These are phyloP conservation scores for Hirtodrosophila alboralis DNA, from an alignment of 2,888 invertebrate genomes.

Conservation along the genomic window DNA sequence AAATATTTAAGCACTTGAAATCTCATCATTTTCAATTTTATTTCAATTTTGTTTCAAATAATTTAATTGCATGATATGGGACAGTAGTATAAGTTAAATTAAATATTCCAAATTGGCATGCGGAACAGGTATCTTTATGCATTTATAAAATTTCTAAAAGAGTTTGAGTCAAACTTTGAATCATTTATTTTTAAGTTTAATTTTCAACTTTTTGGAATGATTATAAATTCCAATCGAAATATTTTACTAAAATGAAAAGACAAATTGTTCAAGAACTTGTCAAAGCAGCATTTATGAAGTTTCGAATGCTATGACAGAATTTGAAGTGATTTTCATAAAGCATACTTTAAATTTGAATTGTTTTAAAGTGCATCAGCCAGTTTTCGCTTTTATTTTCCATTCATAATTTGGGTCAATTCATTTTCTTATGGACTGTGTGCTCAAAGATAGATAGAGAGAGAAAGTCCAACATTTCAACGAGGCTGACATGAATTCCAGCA, in stretches of 20 bases:
- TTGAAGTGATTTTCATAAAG: background rate
- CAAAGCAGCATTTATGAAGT: slow-evolving; percentile 1
- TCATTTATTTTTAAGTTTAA: too few species aligned
- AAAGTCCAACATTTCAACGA: slow-evolving; percentile 21
- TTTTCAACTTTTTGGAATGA: too few species aligned
- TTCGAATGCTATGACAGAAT: slow-evolving; percentile 15
- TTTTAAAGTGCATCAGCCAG: background rate
- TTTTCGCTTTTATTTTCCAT: slow-evolving; percentile 19
- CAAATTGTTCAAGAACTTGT: background rate
- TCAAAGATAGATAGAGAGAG: background rate
- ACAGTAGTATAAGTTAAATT: too few species aligned
- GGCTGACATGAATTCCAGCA: slow-evolving; percentile 61
- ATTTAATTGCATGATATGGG: too few species aligned
- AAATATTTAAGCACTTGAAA: slow-evolving; percentile 10
- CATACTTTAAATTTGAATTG: slow-evolving; percentile 10
- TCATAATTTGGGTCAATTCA: slow-evolving; percentile 62
- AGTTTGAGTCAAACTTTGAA: too few species aligned
- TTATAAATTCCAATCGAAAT: too few species aligned
- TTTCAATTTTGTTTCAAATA: background rate
- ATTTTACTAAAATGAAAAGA: too few species aligned
- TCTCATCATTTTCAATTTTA: background rate
- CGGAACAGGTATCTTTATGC: too few species aligned
- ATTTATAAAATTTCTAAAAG: too few species aligned
- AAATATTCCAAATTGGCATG: too few species aligned
- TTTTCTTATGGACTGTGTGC: slow-evolving; percentile 37